Percentiles rank a stretch among this genome's conserved stretches.
These are phyloP conservation scores for Galerucella pusilla DNA, from an alignment of 2,888 invertebrate genomes.

Conservation along the genomic window DNA sequence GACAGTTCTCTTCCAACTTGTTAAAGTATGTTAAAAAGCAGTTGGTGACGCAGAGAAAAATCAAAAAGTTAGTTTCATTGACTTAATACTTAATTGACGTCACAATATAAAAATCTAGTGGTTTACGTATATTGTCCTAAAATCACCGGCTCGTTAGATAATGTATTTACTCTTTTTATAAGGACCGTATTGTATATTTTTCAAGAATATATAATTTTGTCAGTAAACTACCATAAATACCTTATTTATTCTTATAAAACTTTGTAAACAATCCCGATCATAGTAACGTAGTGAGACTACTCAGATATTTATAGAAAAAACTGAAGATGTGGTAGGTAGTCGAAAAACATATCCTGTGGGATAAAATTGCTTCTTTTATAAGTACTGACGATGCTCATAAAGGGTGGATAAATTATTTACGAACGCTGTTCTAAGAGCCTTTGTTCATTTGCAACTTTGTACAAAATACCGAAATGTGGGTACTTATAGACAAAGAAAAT, in stretches of 20 bases:
- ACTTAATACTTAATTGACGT: too few species aligned
- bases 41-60: too few species aligned
- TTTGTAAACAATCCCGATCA: slow-evolving; percentile 1
- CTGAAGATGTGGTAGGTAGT: slow-evolving; percentile 34
- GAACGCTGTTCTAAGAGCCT: background rate
- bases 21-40: too few species aligned
- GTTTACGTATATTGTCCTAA: too few species aligned
- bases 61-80: too few species aligned
- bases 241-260: background rate
- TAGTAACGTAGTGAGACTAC: slow-evolving; percentile 20
- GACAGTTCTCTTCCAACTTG: too few species aligned
- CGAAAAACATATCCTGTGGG: slow-evolving; percentile 37
- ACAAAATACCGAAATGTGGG: background rate
- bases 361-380: slow-evolving; percentile 35
- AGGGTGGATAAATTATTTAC: slow-evolving; percentile 34
- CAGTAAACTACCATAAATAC: background rate
- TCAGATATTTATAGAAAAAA: slow-evolving; percentile 41
- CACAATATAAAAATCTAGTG: too few species aligned
- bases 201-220: background rate
- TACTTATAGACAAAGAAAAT: background rate
- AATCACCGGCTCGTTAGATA: too few species aligned
- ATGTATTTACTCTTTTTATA: background rate
- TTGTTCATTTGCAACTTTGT: background rate
- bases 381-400: slow-evolving; percentile 35
- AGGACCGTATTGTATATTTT: too few species aligned